Percentiles rank a stretch among this genome's conserved stretches.
Evolutionary conservation across 2,113 vertebrate species (phyloP).

Genomic region (Danio rerio): DNA sequence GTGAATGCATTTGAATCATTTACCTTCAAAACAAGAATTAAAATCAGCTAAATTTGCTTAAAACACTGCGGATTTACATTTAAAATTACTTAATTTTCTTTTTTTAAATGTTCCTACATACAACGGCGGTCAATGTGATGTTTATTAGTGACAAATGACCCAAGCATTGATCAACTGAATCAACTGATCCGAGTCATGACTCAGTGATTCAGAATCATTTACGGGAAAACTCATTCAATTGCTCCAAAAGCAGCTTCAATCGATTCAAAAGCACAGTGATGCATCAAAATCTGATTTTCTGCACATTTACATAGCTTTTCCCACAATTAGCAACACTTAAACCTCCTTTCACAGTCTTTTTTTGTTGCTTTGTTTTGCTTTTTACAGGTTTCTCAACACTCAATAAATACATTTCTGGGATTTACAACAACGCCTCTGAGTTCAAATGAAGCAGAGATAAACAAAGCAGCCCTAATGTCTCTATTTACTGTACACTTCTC

Average conservation of each 20-base stretch:
- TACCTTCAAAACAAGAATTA: too few species aligned
- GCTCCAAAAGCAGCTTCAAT: neutral
- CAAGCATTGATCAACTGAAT: neutral
- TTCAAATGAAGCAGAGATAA: neutral
- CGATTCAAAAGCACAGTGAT: neutral
- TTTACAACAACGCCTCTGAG: neutral
- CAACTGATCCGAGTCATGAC: neutral
- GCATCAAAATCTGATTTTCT: neutral
- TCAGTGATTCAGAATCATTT: neutral
- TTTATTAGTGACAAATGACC: neutral
- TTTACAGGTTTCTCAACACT: slow-evolving; percentile 32
- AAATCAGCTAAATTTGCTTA: too few species aligned
- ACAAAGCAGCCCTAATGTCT: slow-evolving; percentile 28
- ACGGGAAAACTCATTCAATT: neutral
- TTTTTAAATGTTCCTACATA: too few species aligned
- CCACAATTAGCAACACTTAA: slow-evolving; percentile 1
- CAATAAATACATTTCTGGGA: slow-evolving; percentile 46
- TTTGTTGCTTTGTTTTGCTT: slow-evolving; percentile 2
- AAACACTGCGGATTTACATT: too few species aligned
- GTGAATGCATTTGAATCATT: too few species aligned
- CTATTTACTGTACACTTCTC: neutral
- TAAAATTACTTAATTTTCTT: too few species aligned
- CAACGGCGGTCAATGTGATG: too few species aligned
- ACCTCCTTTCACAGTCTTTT: slow-evolving; percentile 44
- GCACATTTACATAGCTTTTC: neutral